Conservation (phyloP, 2,888 invertebrate species). For the Antheraea yamamai region DNA sequence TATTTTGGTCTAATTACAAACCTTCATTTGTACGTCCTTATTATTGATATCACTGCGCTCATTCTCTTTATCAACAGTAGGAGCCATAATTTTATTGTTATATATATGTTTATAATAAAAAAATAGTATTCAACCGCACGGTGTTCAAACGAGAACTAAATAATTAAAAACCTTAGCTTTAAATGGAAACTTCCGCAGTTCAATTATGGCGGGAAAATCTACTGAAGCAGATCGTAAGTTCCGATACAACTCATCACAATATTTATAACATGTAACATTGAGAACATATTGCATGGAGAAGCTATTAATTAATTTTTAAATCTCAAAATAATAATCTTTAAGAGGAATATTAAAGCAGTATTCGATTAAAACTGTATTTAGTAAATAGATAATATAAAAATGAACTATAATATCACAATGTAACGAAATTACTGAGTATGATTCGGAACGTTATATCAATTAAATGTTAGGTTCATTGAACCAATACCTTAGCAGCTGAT, state of each 20-base stretch:
- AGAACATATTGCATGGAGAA: not conserved
- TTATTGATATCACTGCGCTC: conserved; percentile 62
- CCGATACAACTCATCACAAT: not conserved
- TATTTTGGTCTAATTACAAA: conserved; percentile 39
- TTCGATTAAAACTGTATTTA: not conserved
- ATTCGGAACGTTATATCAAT: conserved; percentile 8
- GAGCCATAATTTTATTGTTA: conserved; percentile 50
- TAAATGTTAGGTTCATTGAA: not conserved
- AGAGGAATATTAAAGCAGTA: not conserved
- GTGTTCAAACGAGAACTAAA: not conserved
- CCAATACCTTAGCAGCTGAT: not conserved
- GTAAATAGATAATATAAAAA: not conserved
- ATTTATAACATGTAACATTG: not conserved
- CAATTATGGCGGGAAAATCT: conserved; percentile 19
- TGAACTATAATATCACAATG: not conserved
- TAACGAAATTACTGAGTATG: not conserved
- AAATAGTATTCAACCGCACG: not conserved
- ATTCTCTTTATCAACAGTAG: conserved; percentile 68
- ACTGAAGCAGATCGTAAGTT: conserved; percentile 1
- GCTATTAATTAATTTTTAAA: not conserved
- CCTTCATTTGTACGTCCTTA: conserved; percentile 71
- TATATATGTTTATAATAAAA: not conserved
- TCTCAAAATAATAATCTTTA: not conserved
- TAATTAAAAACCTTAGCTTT: not conserved
- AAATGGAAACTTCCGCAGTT: not conserved